Base-by-base conservation (phyloP, 2,888 invertebrate genomes). In the Oscheius onirici region DNA sequence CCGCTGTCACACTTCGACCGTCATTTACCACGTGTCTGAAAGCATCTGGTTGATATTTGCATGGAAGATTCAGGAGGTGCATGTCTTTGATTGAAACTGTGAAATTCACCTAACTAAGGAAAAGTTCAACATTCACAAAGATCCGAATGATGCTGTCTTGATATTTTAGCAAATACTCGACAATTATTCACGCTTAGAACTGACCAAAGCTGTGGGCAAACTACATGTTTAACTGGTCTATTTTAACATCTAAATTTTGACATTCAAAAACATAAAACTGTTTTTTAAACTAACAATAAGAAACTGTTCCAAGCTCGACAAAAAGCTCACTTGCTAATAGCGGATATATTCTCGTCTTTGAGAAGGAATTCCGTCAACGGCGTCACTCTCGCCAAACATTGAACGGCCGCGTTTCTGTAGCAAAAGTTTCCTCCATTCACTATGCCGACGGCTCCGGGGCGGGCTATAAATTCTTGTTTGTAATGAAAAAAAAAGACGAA, bases 351-450 rank as follows among this genome's bases (percentile, higher is more conserved):
- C 1, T 73, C 72, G 28, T 77, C 78, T 40, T 79, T 72, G 22
- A 81, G 55, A 13, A 81, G 66, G 26, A 71, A 77, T 57, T 78
- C 77, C 15, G 77, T 80, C 15, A 81, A 61, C 0, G 81, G 81
- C 1, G 76, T 68, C 0, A 81, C 80, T 63, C 80, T 66, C 1
- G 82, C 80, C 24, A 82, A 73, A 58, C 93, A 92, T 89, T 95
- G 95, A 22, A 95, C 88, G 1, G 95, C 95, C 0, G 95, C 93
- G 89, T 95, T 95, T 93, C 95, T 94, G 88, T 94, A 95, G 89
- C 95, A 95, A 0, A 95, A 95, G 89, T 95, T 95, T n/a, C 84
- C 95, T 51, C 95, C 90, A 89, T 95, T 95, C 89, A 94, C 95
- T 40, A 95, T 90, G 0, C 95, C 95, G 0, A 95, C 95, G 20